These are phyloP conservation scores for Actinopyga echinites DNA, from an alignment of 53 echinoderm and acorn worm species.

Conservation along the genomic window DNA sequence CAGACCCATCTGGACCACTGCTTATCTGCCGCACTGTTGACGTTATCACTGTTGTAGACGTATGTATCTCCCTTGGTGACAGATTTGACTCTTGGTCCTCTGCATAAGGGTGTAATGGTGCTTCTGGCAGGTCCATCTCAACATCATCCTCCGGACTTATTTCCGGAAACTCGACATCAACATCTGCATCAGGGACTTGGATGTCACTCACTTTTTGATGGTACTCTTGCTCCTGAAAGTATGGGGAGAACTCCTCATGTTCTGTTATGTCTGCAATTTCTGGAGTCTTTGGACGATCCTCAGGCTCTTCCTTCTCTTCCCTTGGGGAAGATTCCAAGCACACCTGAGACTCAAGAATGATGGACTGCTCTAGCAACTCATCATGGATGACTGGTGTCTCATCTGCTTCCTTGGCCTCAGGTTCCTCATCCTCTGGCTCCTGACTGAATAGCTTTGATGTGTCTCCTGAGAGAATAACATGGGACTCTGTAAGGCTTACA, in stretches of 20 bases:
- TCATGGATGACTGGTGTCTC: constrained; percentile 50
- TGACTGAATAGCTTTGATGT: not conserved
- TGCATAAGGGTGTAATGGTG: constrained; percentile 18
- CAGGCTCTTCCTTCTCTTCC: constrained; percentile 46
- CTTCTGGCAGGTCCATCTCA: constrained; percentile 38
- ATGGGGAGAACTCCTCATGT: constrained; percentile 39
- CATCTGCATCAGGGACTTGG: constrained; percentile 19
- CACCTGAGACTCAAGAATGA: constrained; percentile 44
- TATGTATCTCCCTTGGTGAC: not conserved
- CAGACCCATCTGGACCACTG: not conserved
- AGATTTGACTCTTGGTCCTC: not conserved
- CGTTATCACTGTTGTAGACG: constrained; percentile 7
- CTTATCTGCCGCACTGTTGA: not conserved
- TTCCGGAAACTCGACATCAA: constrained; percentile 35
- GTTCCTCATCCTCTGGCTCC: not conserved
- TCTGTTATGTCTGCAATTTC: constrained; percentile 73
- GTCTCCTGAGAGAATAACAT: not conserved
- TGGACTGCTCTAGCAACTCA: constrained; percentile 53
- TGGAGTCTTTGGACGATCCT: constrained; percentile 77
- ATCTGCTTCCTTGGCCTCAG: constrained; percentile 7
- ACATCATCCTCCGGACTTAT: constrained; percentile 48
- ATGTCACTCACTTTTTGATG: constrained; percentile 33
- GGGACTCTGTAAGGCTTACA: constrained; percentile 2
- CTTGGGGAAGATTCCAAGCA: constrained; percentile 46
- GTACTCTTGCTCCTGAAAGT: constrained; percentile 28